Conservation (phyloP, 37 sponge, comb jelly and placozoan species). For the Beroe forskalii region DNA sequence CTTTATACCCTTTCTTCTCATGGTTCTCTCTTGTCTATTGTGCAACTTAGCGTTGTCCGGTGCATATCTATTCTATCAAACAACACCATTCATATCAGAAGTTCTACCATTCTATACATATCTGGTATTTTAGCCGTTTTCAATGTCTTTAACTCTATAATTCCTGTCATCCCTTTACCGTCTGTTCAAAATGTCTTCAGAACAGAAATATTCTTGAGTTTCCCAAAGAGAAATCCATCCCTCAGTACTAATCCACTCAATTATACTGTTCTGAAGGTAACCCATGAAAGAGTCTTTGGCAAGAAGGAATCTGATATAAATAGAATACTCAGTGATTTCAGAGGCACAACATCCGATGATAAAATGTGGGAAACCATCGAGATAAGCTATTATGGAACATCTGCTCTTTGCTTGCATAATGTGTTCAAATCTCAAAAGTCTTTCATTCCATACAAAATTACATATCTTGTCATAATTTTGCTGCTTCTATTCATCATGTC, state of each 20-base stretch:
- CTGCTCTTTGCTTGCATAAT: not conserved
- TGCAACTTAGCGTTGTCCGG: not conserved
- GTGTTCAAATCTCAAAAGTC: not conserved
- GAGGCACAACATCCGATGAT: not conserved
- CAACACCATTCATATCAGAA: not conserved
- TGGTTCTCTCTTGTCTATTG: not conserved
- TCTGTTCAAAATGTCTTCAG: not conserved
- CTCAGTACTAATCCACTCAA: not conserved
- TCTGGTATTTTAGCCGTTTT: not conserved
- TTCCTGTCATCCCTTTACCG: not conserved
- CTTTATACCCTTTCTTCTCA: not conserved
- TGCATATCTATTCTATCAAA: not conserved
- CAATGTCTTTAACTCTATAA: not conserved
- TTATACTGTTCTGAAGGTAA: not conserved
- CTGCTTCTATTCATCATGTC: not conserved
- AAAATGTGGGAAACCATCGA: not conserved
- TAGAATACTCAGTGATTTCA: not conserved
- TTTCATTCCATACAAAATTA: not conserved
- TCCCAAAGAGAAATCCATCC: not conserved
- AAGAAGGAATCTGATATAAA: not conserved
- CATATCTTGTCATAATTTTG: not conserved
- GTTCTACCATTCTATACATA: not conserved
- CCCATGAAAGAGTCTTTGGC: not conserved
- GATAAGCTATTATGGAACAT: not conserved
- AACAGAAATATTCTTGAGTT: not conserved